Evolutionary conservation across 1,140 invertebrate species (phyloP).

Genomic region (Drosophila albomicans): DNA sequence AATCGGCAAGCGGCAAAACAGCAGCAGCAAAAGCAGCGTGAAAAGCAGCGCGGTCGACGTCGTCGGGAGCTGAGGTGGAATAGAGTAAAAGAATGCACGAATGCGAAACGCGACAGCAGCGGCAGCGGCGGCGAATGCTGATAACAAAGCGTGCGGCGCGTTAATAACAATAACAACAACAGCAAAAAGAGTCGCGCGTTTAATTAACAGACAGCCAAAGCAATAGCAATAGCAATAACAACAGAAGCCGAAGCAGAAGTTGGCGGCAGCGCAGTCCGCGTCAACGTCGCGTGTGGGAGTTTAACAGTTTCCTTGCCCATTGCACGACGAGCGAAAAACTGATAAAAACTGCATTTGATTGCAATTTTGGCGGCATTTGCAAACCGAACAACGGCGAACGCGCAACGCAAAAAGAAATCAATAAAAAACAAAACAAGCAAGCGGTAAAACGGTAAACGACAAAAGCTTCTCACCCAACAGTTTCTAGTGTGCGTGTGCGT

Average conservation of each 20-base stretch:
- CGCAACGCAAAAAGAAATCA: slow-evolving; percentile 72
- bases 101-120: slow-evolving; percentile 46
- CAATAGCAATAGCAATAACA: slow-evolving; percentile 3
- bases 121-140: slow-evolving; percentile 53
- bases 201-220: slow-evolving; percentile 66
- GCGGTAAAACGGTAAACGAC: slow-evolving; percentile 76
- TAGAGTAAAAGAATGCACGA: slow-evolving; percentile 48
- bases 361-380: slow-evolving; percentile 81
- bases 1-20: slow-evolving; percentile 40
- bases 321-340: slow-evolving; percentile 28
- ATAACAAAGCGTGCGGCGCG: slow-evolving; percentile 74
- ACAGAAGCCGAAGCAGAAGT: slow-evolving; percentile 9
- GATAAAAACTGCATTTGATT: slow-evolving; percentile 80
- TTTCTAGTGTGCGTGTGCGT: slow-evolving; percentile 3
- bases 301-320: slow-evolving; percentile 22
- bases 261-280: slow-evolving; percentile 52
- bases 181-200: slow-evolving; percentile 54
- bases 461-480: slow-evolving; percentile 45
- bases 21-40: slow-evolving; percentile 49
- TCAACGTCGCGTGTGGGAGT: slow-evolving; percentile 43
- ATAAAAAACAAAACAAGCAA: slow-evolving; percentile 65
- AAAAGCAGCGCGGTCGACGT: slow-evolving; percentile 23
- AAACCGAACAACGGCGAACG: slow-evolving; percentile 61
- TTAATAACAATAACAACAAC: slow-evolving; percentile 74
- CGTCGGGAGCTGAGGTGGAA: slow-evolving; percentile 22